Percentiles rank a stretch among this genome's conserved stretches.
Evolutionary conservation across 1,140 invertebrate genomes (phyloP).

Genomic region (Zaprionus taronus): DNA sequence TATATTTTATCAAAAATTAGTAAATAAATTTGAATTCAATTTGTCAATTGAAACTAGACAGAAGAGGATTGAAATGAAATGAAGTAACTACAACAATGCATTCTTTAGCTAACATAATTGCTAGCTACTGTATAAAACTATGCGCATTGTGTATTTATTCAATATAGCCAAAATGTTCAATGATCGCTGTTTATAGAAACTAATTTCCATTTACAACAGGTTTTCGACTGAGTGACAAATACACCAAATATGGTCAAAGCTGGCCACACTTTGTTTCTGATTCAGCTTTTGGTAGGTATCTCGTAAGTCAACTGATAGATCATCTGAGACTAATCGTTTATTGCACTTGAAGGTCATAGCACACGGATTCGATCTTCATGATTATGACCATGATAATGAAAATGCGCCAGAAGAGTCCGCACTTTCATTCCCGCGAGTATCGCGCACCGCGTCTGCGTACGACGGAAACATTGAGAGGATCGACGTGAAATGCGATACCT

Average conservation of each 20-base stretch:
- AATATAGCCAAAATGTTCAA: conserved; percentile 8
- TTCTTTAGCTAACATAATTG: background rate
- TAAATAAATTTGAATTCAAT: background rate
- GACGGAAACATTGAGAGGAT: conserved; percentile 85
- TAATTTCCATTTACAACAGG: conserved; percentile 50
- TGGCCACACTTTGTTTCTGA: conserved; percentile 67
- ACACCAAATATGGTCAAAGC: conserved; percentile 61
- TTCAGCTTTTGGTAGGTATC: conserved; percentile 66
- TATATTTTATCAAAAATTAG: background rate
- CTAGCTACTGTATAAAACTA: background rate
- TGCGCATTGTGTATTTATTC: background rate
- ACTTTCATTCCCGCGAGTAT: conserved; percentile 49
- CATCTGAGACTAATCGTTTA: conserved; percentile 24
- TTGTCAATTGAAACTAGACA: background rate
- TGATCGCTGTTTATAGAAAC: conserved; percentile 26
- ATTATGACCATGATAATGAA: conserved; percentile 55
- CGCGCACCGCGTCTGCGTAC: conserved; percentile 49
- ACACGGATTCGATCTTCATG: conserved; percentile 44
- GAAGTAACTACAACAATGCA: background rate
- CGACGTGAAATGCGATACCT: conserved; percentile 88
- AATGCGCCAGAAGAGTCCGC: conserved; percentile 47
- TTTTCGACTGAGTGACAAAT: conserved; percentile 46
- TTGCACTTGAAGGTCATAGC: conserved; percentile 61
- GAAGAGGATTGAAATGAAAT: background rate
- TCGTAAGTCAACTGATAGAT: conserved; percentile 10